These are phyloP conservation scores for Metridium senile DNA, from an alignment of 92 coral and sea anemone species.

Conservation along the genomic window DNA sequence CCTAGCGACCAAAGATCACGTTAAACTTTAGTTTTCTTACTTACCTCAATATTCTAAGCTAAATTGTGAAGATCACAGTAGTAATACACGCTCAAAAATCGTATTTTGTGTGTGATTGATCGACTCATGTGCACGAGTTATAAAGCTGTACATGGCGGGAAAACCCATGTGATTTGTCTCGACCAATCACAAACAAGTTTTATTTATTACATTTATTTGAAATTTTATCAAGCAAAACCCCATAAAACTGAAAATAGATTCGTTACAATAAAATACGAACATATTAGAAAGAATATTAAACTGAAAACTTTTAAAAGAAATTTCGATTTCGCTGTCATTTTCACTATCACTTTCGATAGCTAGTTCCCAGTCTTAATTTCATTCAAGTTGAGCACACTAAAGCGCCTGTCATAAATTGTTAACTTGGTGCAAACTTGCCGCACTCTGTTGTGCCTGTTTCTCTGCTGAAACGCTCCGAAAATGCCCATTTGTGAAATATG, in stretches of 20 bases:
- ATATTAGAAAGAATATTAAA: too few relatives aligned
- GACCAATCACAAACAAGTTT: conserved; percentile 22
- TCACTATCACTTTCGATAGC: neutral
- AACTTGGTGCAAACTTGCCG: neutral
- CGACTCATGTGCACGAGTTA: neutral
- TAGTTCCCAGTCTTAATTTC: conserved; percentile 16
- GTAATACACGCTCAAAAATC: neutral
- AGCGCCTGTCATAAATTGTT: conserved; percentile 5
- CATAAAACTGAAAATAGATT: neutral
- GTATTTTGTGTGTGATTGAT: neutral
- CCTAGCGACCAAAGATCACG: neutral
- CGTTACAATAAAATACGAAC: neutral
- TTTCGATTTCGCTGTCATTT: too few relatives aligned
- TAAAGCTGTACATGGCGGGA: conserved; percentile 50
- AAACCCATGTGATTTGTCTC: conserved; percentile 16
- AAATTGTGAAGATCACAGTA: neutral
- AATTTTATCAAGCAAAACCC: neutral
- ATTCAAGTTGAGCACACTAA: neutral
- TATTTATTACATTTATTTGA: neutral
- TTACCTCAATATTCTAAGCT: neutral
- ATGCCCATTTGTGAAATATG: conserved; percentile 92
- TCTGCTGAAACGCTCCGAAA: neutral
- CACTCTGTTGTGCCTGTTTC: too few relatives aligned
- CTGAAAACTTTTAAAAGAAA: neutral
- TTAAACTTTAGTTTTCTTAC: neutral